These are phyloP conservation scores for Mesorhabditis spiculigera DNA, from an alignment of 2,888 invertebrate genomes.

Conservation along the genomic window DNA sequence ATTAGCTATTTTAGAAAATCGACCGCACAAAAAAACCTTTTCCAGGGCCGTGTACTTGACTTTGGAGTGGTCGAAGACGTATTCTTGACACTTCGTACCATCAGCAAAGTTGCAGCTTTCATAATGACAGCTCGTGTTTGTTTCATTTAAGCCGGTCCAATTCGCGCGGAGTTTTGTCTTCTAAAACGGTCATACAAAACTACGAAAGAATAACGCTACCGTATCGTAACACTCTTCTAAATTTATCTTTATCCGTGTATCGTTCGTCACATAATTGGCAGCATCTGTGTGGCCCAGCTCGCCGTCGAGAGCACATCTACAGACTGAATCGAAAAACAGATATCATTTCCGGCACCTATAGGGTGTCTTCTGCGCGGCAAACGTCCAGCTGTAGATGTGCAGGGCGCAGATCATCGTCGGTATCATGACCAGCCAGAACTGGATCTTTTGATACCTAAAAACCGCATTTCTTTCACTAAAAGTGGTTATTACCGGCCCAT, in stretches of 20 bases:
- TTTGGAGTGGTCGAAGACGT: slow-evolving; percentile 45
- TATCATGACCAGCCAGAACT: slow-evolving; percentile 55
- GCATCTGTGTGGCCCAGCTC: not conserved
- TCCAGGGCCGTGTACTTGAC: slow-evolving; percentile 49
- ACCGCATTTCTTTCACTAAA: not conserved
- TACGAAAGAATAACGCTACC: not conserved
- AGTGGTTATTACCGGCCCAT: slow-evolving; percentile 43
- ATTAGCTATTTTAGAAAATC: slow-evolving; percentile 11
- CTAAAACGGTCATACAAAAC: no score
- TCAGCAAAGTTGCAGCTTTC: slow-evolving; percentile 14
- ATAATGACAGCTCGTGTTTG: slow-evolving; percentile 26
- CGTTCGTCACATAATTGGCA: not conserved
- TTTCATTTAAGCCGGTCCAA: not conserved
- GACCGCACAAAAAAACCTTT: slow-evolving; percentile 22
- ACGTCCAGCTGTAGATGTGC: slow-evolving; percentile 58
- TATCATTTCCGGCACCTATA: slow-evolving; percentile 29
- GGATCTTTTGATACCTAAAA: slow-evolving; percentile 39
- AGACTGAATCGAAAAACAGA: not conserved
- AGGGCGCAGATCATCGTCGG: slow-evolving; percentile 56
- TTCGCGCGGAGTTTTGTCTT: no score
- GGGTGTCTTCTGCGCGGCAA: slow-evolving; percentile 50
- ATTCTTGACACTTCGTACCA: slow-evolving; percentile 20
- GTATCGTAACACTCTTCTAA: not conserved
- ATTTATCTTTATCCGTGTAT: not conserved
- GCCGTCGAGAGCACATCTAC: not conserved